Percentiles rank a stretch among this genome's conserved stretches.
Conservation (phyloP, 2,113 vertebrate genomes). For the Donacobius atricapilla region DNA sequence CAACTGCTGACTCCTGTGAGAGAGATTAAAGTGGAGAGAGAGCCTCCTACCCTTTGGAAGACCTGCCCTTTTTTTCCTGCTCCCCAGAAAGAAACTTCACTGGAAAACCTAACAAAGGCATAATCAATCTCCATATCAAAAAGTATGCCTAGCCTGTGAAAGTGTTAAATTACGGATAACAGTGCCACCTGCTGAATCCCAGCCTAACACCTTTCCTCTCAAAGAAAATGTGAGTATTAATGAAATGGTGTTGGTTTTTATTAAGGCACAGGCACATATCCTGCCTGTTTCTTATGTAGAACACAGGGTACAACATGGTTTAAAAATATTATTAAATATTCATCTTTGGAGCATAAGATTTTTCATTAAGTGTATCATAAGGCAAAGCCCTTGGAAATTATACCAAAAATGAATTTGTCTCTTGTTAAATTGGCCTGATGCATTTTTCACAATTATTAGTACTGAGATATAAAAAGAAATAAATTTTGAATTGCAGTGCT, state of each 20-base stretch:
- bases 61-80: not conserved
- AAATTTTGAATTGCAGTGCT: not conserved
- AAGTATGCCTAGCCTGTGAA: not conserved
- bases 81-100: not conserved
- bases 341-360: not conserved
- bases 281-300: not conserved
- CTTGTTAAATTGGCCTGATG: not conserved
- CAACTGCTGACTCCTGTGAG: not conserved
- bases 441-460: not conserved
- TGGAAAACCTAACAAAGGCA: not conserved
- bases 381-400: not conserved
- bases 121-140: not conserved
- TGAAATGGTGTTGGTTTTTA: not conserved
- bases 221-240: not conserved
- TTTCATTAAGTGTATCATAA: not conserved
- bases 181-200: slow-evolving; percentile 50
- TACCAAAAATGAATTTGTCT: not conserved
- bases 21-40: not conserved
- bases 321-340: not conserved
- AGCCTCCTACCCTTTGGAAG: not conserved
- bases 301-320: not conserved
- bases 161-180: slow-evolving; percentile 24
- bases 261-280: not conserved
- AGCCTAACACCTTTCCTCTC: not conserved
- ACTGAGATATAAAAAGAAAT: not conserved